These are phyloP conservation scores for Aphis gossypii DNA, from an alignment of 1,140 invertebrate species.

Conservation along the genomic window DNA sequence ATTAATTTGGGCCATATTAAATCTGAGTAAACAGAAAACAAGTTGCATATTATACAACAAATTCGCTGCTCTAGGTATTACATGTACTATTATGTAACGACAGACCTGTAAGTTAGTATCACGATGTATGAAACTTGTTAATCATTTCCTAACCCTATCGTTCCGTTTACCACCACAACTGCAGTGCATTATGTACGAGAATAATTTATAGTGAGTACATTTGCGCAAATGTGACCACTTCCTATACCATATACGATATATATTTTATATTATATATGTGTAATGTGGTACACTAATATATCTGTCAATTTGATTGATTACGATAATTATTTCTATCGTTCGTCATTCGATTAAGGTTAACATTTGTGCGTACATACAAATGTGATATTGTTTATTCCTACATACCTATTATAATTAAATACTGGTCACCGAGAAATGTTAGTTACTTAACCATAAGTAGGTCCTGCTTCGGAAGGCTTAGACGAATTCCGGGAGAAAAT, in stretches of 20 bases:
- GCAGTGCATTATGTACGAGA: neutral
- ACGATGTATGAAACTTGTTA: neutral
- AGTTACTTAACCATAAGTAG: neutral
- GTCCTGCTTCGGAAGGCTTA: neutral
- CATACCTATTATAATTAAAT: neutral
- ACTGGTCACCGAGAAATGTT: neutral
- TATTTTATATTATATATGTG: neutral
- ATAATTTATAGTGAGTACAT: neutral
- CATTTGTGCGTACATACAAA: neutral
- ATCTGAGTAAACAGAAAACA: no score
- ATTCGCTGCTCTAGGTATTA: no score
- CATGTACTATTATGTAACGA: neutral
- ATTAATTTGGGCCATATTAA: no score
- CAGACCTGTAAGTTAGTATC: neutral
- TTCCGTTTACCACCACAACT: neutral
- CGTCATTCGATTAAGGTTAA: neutral
- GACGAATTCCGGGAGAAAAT: neutral
- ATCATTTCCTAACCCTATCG: neutral
- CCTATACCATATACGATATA: neutral
- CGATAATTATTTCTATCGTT: neutral
- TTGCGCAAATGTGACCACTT: neutral
- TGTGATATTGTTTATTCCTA: no score
- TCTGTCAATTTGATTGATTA: neutral
- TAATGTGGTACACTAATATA: neutral
- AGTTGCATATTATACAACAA: no score